A percentile compares a stretch with the other conserved stretches of the same genome.
phyloP scores from a whole-genome alignment of 2,888 invertebrate species.

The Gymnocheta viridis region DNA sequence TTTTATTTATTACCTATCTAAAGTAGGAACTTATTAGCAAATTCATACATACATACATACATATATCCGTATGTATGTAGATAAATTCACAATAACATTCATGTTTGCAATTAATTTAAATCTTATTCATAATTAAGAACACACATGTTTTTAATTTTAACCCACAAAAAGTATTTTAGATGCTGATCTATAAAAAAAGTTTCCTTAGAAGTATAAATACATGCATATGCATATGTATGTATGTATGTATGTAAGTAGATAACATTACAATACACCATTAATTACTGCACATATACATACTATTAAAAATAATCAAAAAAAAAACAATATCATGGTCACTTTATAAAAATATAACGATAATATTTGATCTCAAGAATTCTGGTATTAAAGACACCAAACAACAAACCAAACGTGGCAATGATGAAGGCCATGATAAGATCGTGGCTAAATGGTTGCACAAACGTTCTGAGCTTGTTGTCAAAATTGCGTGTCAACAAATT shows the following conservation, averaged over 20 bases:
- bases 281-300: neutral
- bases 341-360: constrained; percentile 19
- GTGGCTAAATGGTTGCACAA: constrained; percentile 6
- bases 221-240: no score
- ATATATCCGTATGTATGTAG: neutral
- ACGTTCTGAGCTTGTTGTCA: constrained; percentile 25
- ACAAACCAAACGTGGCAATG: constrained; percentile 49
- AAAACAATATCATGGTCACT: constrained; percentile 56
- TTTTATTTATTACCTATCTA: no score
- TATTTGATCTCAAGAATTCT: constrained; percentile 41
- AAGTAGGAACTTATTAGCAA: neutral
- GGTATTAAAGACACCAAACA: neutral
- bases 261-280: neutral
- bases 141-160: constrained; percentile 7
- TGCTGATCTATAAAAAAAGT: constrained; percentile 6
- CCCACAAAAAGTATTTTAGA: constrained; percentile 5
- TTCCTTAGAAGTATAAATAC: neutral
- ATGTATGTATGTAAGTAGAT: no score
- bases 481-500: constrained; percentile 52
- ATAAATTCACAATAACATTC: neutral
- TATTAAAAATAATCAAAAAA: neutral
- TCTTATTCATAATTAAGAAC: neutral
- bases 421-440: constrained; percentile 50
- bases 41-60: neutral
- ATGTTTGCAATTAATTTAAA: neutral